These are phyloP conservation scores for Drosophila rellima DNA, from an alignment of 2,888 invertebrate species.

Conservation along the genomic window DNA sequence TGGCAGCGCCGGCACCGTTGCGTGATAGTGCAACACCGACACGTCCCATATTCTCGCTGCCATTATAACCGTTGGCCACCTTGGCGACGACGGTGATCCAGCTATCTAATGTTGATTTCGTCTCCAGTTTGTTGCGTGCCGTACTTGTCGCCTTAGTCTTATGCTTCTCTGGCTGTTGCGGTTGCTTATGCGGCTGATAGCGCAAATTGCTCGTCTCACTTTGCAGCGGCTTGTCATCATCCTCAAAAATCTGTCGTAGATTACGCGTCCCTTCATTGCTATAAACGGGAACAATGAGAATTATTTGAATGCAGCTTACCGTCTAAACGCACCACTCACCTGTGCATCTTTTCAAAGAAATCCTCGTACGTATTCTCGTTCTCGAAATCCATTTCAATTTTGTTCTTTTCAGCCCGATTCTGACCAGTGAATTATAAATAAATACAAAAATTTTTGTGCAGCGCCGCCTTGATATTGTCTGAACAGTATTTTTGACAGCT, in stretches of 20 bases:
- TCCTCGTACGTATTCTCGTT: conserved; percentile 20
- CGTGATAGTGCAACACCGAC: conserved; percentile 86
- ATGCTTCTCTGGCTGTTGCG: not conserved
- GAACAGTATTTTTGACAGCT: conserved; percentile 6
- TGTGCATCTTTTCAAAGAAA: conserved; percentile 38
- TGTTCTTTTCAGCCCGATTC: not conserved
- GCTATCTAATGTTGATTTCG: not conserved
- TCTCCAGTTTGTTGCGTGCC: not conserved
- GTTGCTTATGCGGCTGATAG: conserved; percentile 41
- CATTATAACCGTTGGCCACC: conserved; percentile 43
- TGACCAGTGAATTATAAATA: not conserved
- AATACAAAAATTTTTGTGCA: not conserved
- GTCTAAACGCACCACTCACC: conserved; percentile 11
- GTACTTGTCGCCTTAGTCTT: not conserved
- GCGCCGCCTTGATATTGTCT: not conserved
- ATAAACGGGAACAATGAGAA: not conserved
- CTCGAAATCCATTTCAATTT: conserved; percentile 11
- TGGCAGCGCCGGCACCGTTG: conserved; percentile 44
- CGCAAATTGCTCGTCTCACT: conserved; percentile 47
- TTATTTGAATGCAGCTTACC: not conserved
- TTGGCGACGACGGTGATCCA: conserved; percentile 56
- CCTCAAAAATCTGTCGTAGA: conserved; percentile 53
- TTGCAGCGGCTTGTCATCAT: conserved; percentile 47
- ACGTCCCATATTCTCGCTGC: conserved; percentile 77
- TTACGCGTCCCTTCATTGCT: conserved; percentile 37